Evolutionary conservation across 2,888 invertebrate species (phyloP).

Genomic region (Trichacis sp.): DNA sequence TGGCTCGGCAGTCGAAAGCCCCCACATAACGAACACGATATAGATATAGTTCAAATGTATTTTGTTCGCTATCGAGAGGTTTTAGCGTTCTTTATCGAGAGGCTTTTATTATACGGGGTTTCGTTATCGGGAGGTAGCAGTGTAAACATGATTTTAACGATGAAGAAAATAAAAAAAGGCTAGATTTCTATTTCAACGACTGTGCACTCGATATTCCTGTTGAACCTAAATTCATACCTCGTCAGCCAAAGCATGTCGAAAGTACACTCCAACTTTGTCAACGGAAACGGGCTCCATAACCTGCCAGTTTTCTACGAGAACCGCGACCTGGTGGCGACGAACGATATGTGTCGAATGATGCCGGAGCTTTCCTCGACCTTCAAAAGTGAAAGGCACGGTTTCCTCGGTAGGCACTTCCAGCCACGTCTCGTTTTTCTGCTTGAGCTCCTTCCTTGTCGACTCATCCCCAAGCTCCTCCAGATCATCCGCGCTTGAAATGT

Average conservation of each 20-base stretch:
- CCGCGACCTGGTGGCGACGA: conserved; percentile 87
- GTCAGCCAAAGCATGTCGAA: conserved; percentile 75
- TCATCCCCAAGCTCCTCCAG: conserved; percentile 49
- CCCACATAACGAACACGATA: too few relatives aligned
- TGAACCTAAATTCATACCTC: not conserved
- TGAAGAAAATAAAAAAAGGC: too few relatives aligned
- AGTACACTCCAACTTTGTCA: conserved; percentile 95
- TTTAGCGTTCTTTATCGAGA: too few relatives aligned
- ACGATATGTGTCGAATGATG: conserved; percentile 83
- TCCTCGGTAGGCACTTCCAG: conserved; percentile 79
- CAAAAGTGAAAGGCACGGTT: conserved; percentile 89
- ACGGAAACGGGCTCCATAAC: conserved; percentile 90
- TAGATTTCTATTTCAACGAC: too few relatives aligned
- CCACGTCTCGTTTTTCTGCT: conserved; percentile 75
- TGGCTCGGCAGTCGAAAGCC: too few relatives aligned
- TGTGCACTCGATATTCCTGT: too few relatives aligned
- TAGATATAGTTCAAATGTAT: too few relatives aligned
- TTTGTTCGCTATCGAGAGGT: too few relatives aligned
- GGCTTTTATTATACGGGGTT: too few relatives aligned
- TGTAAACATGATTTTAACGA: too few relatives aligned
- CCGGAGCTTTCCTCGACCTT: conserved; percentile 78
- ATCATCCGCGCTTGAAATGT: conserved; percentile 78
- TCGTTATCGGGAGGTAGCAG: too few relatives aligned
- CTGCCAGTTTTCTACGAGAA: conserved; percentile 92
- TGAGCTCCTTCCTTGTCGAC: conserved; percentile 62